Evolutionary conservation across 2,113 vertebrate genomes (phyloP).

Genomic region (Lepus timidus): DNA sequence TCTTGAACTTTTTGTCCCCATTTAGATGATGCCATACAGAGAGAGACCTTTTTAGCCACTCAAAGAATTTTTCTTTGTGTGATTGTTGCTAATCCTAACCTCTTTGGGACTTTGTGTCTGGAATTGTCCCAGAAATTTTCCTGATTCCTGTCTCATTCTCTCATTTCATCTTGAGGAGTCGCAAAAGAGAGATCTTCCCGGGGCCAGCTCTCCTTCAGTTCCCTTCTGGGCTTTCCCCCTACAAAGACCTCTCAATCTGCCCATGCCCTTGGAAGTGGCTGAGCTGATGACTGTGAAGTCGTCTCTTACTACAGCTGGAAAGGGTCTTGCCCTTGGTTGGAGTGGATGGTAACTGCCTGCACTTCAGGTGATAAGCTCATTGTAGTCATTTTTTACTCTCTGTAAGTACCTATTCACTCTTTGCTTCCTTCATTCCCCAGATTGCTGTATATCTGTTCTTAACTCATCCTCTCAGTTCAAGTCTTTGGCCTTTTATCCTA

Average conservation of each 20-base stretch:
- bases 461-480: background rate
- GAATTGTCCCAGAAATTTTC: background rate
- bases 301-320: slow-evolving; percentile 36
- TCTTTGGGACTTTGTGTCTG: slow-evolving; percentile 14
- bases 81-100: slow-evolving; percentile 22
- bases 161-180: slow-evolving; percentile 17
- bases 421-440: background rate
- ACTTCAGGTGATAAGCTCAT: slow-evolving; percentile 24
- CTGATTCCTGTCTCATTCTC: background rate
- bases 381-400: slow-evolving; percentile 23
- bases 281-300: slow-evolving; percentile 14
- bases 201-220: background rate
- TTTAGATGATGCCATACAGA: slow-evolving; percentile 20
- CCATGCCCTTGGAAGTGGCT: slow-evolving; percentile 45
- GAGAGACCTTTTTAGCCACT: background rate
- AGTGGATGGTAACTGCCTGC: background rate
- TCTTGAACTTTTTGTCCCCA: background rate
- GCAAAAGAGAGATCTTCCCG: background rate
- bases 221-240: background rate
- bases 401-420: background rate
- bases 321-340: slow-evolving; percentile 39
- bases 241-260: background rate
- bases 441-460: background rate
- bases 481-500: background rate
- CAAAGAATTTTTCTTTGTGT: slow-evolving; percentile 45